Conservation (phyloP, 2,113 vertebrate species). For the Cettia cetti region DNA sequence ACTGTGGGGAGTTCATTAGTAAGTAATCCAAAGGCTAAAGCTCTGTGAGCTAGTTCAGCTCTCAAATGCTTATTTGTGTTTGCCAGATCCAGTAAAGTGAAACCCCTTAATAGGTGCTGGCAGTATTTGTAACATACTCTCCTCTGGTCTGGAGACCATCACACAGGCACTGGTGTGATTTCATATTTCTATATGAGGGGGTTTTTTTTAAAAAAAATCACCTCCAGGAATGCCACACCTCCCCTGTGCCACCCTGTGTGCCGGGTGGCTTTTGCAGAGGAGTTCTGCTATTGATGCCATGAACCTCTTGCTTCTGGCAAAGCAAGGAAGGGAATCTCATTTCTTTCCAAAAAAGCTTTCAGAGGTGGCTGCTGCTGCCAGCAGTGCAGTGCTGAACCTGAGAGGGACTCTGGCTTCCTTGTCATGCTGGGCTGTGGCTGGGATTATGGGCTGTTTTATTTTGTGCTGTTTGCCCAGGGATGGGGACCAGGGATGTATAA, state of each 20-base stretch:
- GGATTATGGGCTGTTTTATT: neutral
- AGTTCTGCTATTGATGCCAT: rapidly evolving
- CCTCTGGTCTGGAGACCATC: neutral
- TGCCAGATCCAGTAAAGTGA: constrained; percentile 43
- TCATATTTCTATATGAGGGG: neutral
- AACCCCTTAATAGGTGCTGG: constrained; percentile 14
- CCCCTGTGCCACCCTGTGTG: neutral
- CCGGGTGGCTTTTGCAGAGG: neutral
- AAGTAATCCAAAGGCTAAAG: constrained; percentile 50
- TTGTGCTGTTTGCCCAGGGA: neutral
- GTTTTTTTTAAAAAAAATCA: neutral
- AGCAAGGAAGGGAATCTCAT: neutral
- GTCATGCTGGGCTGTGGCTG: neutral
- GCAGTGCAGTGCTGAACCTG: neutral
- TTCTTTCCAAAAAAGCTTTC: constrained; percentile 4
- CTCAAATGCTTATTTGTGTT: constrained; percentile 8
- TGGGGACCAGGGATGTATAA: neutral
- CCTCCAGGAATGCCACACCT: neutral
- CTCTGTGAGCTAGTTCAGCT: constrained; percentile 19
- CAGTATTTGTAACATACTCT: neutral
- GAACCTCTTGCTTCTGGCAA: neutral
- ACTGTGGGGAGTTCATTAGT: constrained; percentile 50
- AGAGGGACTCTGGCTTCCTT: neutral
- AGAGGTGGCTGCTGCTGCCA: neutral
- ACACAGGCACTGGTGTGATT: neutral